phyloP scores from a whole-genome alignment of 2,113 vertebrate genomes.

The Rhinopomastus cyanomelas region DNA sequence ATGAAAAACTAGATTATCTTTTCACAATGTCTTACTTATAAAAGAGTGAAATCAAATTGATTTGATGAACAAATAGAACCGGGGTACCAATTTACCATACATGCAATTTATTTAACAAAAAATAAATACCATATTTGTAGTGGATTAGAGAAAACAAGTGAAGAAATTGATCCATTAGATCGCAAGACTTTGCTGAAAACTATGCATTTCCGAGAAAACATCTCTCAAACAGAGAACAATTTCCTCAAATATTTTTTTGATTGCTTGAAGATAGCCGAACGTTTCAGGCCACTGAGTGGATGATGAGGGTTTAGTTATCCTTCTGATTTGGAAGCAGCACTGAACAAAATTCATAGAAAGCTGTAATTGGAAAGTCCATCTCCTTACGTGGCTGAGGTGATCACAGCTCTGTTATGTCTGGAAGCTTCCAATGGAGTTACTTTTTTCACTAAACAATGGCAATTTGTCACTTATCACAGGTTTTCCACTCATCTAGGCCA shows the following conservation, averaged over 20 bases:
- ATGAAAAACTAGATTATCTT: background rate
- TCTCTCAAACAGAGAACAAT: background rate
- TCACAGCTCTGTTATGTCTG: background rate
- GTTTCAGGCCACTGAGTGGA: background rate
- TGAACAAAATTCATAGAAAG: background rate
- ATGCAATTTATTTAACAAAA: background rate
- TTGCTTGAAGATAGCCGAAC: background rate
- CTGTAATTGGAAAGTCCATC: background rate
- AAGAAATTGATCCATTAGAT: background rate
- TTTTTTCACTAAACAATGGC: background rate
- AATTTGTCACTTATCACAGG: background rate
- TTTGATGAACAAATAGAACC: background rate
- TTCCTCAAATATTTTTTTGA: background rate
- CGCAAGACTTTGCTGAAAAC: background rate
- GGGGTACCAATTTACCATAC: background rate
- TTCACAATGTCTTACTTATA: background rate
- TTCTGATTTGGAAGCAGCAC: background rate
- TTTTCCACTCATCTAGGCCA: background rate
- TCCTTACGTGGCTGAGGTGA: background rate
- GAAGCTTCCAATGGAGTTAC: background rate
- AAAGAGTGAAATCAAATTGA: background rate
- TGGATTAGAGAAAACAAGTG: background rate
- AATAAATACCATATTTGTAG: background rate
- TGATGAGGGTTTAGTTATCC: background rate
- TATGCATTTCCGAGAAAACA: background rate